phyloP scores from a whole-genome alignment of 2,888 invertebrate species.

The Ectemnius lituratus region DNA sequence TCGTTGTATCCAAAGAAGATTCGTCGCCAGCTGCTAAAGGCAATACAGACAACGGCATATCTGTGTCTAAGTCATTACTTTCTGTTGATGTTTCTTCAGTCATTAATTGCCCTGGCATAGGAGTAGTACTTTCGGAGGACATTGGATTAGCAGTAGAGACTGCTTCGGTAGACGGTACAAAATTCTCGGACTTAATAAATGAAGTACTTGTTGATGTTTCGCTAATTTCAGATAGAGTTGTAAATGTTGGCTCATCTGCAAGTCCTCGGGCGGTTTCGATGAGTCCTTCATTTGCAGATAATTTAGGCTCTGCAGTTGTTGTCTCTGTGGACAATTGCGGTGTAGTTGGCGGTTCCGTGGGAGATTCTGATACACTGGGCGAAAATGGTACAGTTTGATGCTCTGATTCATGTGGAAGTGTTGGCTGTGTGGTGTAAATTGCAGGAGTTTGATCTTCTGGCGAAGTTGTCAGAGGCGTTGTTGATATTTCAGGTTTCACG shows the following conservation, averaged over 20 bases:
- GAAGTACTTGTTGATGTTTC: background rate
- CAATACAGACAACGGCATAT: slow-evolving; percentile 61
- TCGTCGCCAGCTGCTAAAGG: slow-evolving; percentile 40
- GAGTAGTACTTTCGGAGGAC: background rate
- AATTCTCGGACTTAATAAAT: background rate
- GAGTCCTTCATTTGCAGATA: background rate
- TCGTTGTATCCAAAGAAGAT: background rate
- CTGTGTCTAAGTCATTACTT: slow-evolving; percentile 27
- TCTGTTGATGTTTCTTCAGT: slow-evolving; percentile 15
- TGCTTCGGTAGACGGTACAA: too few relatives aligned
- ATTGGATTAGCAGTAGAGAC: slow-evolving; percentile 17
- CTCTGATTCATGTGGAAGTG: background rate
- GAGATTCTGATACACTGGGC: slow-evolving; percentile 46
- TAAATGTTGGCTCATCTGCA: background rate
- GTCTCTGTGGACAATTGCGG: slow-evolving; percentile 15
- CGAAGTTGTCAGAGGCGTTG: too few relatives aligned
- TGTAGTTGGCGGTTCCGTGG: slow-evolving; percentile 43
- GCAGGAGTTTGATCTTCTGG: too few relatives aligned
- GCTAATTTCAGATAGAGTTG: slow-evolving; percentile 11
- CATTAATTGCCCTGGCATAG: too few relatives aligned
- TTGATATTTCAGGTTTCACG: background rate
- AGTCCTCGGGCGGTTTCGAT: slow-evolving; percentile 4
- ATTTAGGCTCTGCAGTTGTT: background rate
- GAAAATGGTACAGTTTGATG: slow-evolving; percentile 16
- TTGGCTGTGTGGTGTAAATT: too few relatives aligned